A percentile compares a stretch with the other conserved stretches of the same genome.
Conservation (phyloP, 2,888 invertebrate species). For the Eretmocerus hayati region DNA sequence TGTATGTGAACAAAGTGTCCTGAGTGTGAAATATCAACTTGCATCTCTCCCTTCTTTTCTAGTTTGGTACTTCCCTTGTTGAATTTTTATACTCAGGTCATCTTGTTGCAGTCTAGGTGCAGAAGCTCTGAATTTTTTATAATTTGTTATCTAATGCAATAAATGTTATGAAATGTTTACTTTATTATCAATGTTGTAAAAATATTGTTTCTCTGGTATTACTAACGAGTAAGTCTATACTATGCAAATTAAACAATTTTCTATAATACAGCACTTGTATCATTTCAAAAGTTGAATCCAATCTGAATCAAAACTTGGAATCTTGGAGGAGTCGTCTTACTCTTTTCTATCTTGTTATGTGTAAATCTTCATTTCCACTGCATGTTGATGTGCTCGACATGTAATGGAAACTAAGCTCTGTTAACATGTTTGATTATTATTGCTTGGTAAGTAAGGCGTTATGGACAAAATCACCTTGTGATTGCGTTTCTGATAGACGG, state of each 20-base stretch:
- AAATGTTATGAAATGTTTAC: too few relatives aligned
- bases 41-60: not conserved
- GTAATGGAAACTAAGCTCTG: too few relatives aligned
- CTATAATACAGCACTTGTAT: too few relatives aligned
- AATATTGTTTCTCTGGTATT: constrained; percentile 43
- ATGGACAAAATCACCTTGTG: constrained; percentile 20
- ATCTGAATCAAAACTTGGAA: too few relatives aligned
- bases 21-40: constrained; percentile 21
- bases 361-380: too few relatives aligned
- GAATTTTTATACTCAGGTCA: not conserved
- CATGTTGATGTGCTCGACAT: too few relatives aligned
- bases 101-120: constrained; percentile 24
- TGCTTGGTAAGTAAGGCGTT: constrained; percentile 1
- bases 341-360: too few relatives aligned
- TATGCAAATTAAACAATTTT: constrained; percentile 44
- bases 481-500: constrained; percentile 5
- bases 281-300: too few relatives aligned
- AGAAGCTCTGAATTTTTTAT: constrained; percentile 40
- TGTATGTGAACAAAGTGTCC: constrained; percentile 25
- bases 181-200: constrained; percentile 42
- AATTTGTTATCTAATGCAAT: constrained; percentile 46
- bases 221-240: constrained; percentile 41
- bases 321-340: too few relatives aligned
- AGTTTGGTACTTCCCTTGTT: not conserved
- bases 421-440: too few relatives aligned